Percentiles rank a stretch among this genome's conserved stretches.
Evolutionary conservation across 2,797 vertebrate genomes (phyloP).

Genomic region (Kryptopterus vitreolus): DNA sequence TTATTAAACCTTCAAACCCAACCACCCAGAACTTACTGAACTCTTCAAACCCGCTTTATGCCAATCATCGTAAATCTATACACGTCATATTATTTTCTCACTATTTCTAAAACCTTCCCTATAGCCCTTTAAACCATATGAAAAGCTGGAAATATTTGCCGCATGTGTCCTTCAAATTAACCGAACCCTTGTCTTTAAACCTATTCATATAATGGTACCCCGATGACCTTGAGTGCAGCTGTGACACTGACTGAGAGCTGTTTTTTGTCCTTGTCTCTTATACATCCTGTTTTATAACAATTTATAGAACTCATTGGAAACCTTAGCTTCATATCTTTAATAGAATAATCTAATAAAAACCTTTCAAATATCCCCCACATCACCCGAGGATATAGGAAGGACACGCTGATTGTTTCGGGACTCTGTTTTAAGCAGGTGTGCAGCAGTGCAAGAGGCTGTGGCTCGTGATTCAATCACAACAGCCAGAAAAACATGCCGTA

Average conservation of each 20-base stretch:
- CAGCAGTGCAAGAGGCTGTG: slow-evolving; percentile 3
- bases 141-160: not conserved
- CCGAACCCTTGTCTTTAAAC: not conserved
- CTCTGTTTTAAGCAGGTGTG: not conserved
- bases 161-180: not conserved
- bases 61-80: not conserved
- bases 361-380: slow-evolving; percentile 9
- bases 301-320: not conserved
- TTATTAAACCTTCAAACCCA: not conserved
- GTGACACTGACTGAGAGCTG: not conserved
- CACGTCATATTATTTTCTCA: not conserved
- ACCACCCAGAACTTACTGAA: not conserved
- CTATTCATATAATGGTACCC: not conserved
- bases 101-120: not conserved
- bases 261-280: not conserved
- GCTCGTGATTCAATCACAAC: slow-evolving; percentile 38
- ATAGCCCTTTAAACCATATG: not conserved
- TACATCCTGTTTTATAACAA: not conserved
- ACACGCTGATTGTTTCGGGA: slow-evolving; percentile 28
- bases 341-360: slow-evolving; percentile 8
- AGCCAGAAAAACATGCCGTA: slow-evolving; percentile 23
- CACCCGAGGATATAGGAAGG: not conserved
- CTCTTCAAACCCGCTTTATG: not conserved
- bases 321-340: not conserved
- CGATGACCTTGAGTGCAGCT: slow-evolving; percentile 3